Evolutionary conservation across 64 coral and sea anemone species (phyloP).

Genomic region (Cladopsammia gracilis): DNA sequence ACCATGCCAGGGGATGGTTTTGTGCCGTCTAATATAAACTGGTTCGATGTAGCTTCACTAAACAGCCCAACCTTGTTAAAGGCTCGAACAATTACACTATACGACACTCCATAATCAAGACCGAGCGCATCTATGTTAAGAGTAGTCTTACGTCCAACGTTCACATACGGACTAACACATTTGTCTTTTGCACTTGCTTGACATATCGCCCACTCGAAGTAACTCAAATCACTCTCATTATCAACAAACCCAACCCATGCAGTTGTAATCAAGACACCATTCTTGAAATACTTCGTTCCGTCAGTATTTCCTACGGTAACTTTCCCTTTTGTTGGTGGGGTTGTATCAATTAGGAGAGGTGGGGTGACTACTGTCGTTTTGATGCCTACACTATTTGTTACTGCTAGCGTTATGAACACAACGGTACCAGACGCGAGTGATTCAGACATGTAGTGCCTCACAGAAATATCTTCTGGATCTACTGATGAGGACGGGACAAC

Average conservation of each 20-base stretch:
- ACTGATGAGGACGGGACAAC: slow-evolving; percentile 37
- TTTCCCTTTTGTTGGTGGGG: slow-evolving; percentile 44
- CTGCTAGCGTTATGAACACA: slow-evolving; percentile 45
- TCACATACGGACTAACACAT: slow-evolving; percentile 60
- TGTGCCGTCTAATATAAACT: slow-evolving; percentile 27
- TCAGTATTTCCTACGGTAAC: slow-evolving; percentile 24
- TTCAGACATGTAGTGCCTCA: not conserved
- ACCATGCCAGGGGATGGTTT: slow-evolving; percentile 40
- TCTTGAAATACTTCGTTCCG: slow-evolving; percentile 13
- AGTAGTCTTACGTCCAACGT: slow-evolving; percentile 24
- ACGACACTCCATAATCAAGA: slow-evolving; percentile 46
- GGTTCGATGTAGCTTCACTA: slow-evolving; percentile 27
- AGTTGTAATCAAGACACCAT: slow-evolving; percentile 9
- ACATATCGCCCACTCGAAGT: slow-evolving; percentile 70
- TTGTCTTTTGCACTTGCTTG: not conserved
- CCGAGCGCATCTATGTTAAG: slow-evolving; percentile 2
- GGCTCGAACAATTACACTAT: slow-evolving; percentile 47
- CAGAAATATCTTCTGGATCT: not conserved
- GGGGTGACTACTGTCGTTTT: not conserved
- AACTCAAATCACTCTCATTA: slow-evolving; percentile 40
- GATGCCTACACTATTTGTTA: slow-evolving; percentile 55
- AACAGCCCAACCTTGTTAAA: slow-evolving; percentile 60
- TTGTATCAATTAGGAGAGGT: slow-evolving; percentile 41
- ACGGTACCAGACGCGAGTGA: slow-evolving; percentile 41
- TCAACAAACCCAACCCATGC: slow-evolving; percentile 68